phyloP scores from a whole-genome alignment of 2,113 vertebrate species.

The Pelmatolapia mariae region DNA sequence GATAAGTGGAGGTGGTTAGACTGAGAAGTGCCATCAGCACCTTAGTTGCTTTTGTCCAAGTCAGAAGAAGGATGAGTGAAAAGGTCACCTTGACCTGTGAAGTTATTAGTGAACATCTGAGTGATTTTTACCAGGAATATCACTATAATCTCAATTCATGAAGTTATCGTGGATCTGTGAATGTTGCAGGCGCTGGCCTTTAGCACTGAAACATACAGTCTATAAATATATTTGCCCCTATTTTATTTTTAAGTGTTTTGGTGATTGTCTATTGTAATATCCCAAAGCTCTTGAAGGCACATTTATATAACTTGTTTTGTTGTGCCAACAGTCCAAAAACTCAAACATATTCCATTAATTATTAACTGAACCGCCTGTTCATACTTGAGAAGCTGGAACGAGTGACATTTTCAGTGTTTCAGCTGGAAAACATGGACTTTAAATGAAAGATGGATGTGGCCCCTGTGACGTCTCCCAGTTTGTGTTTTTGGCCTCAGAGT shows the following conservation, averaged over 20 bases:
- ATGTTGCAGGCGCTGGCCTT: not conserved
- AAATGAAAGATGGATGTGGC: not conserved
- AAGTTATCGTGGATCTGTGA: not conserved
- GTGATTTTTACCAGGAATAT: not conserved
- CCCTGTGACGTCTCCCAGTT: not conserved
- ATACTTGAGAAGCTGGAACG: not conserved
- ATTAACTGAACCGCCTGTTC: not conserved
- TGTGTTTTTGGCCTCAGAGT: not conserved
- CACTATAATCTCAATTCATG: not conserved
- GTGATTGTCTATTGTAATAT: not conserved
- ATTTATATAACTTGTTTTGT: not conserved
- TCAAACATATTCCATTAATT: not conserved
- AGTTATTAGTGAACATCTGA: not conserved
- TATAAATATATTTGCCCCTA: not conserved
- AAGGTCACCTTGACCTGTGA: not conserved
- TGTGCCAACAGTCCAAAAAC: not conserved
- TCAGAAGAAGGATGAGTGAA: not conserved
- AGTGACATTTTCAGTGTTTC: not conserved
- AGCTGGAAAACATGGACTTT: not conserved
- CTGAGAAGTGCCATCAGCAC: not conserved
- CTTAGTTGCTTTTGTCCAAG: not conserved
- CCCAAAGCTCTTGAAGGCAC: not conserved
- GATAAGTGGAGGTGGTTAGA: not conserved
- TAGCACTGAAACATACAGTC: not conserved
- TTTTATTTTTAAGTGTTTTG: not conserved